These are phyloP conservation scores for Bubalus kerabau DNA, from an alignment of 2,113 vertebrate genomes.

Conservation along the genomic window DNA sequence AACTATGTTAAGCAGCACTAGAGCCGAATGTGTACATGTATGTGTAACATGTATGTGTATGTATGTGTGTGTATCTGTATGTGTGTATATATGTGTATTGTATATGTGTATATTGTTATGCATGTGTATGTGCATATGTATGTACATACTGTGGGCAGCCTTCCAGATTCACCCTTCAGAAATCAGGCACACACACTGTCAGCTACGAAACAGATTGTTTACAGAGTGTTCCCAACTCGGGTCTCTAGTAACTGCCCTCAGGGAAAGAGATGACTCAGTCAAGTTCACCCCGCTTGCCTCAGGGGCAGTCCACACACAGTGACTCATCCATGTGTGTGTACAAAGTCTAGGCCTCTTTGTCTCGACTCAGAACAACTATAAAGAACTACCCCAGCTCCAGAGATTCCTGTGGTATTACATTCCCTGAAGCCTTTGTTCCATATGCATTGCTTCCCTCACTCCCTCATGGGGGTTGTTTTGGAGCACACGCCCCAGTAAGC, in stretches of 20 bases:
- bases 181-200: not conserved
- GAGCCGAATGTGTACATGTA: rapidly evolving
- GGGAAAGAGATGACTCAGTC: not conserved
- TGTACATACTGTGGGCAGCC: not conserved
- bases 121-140: no score
- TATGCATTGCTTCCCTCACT: not conserved
- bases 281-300: not conserved
- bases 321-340: not conserved
- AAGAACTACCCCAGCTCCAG: not conserved
- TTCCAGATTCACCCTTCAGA: not conserved
- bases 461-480: not conserved
- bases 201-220: not conserved
- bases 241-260: not conserved
- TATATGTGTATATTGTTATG: not conserved
- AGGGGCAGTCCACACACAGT: not conserved
- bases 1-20: not conserved
- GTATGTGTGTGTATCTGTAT: rapidly evolving
- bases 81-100: not conserved
- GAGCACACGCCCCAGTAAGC: not conserved
- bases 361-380: not conserved
- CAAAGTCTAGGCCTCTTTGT: not conserved
- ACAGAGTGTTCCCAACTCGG: not conserved
- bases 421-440: not conserved
- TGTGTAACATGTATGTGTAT: rapidly evolving
- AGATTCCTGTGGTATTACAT: not conserved